phyloP scores from a whole-genome alignment of 2,113 vertebrate genomes.

The Sminthopsis crassicaudata region DNA sequence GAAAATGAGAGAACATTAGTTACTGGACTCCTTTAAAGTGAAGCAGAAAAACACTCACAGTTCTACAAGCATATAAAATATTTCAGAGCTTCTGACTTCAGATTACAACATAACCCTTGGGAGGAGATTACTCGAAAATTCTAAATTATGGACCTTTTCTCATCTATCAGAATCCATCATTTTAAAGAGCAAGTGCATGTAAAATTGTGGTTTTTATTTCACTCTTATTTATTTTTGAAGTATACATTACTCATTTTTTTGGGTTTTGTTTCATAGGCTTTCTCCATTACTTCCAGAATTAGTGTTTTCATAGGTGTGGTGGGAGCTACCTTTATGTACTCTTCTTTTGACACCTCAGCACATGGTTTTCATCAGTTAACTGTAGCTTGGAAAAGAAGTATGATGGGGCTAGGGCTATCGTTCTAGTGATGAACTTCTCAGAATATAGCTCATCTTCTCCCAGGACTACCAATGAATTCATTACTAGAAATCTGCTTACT shows the following conservation, averaged over 20 bases:
- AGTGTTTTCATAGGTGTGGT: not conserved
- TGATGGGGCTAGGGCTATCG: not conserved
- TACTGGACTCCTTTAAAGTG: slow-evolving; percentile 7
- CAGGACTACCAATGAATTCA: not conserved
- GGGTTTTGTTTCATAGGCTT: not conserved
- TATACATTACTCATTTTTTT: slow-evolving; percentile 21
- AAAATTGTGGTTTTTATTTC: slow-evolving; percentile 23
- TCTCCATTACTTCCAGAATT: not conserved
- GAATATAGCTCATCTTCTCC: not conserved
- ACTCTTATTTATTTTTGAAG: slow-evolving; percentile 44
- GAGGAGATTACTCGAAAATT: slow-evolving; percentile 25
- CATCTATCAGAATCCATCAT: not conserved
- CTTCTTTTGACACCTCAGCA: not conserved
- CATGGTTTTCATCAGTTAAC: not conserved
- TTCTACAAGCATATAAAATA: slow-evolving; percentile 3
- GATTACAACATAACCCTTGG: slow-evolving; percentile 1
- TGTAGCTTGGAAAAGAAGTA: not conserved
- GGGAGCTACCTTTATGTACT: not conserved
- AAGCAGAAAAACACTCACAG: not conserved
- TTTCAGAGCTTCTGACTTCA: slow-evolving; percentile 39
- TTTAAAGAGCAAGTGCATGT: slow-evolving; percentile 3
- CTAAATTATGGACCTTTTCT: not conserved
- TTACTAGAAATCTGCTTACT: not conserved
- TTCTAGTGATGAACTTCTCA: not conserved
- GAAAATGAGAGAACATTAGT: slow-evolving; percentile 17